phyloP scores from a whole-genome alignment of 2,888 invertebrate genomes.

The Cybosia mesomella region DNA sequence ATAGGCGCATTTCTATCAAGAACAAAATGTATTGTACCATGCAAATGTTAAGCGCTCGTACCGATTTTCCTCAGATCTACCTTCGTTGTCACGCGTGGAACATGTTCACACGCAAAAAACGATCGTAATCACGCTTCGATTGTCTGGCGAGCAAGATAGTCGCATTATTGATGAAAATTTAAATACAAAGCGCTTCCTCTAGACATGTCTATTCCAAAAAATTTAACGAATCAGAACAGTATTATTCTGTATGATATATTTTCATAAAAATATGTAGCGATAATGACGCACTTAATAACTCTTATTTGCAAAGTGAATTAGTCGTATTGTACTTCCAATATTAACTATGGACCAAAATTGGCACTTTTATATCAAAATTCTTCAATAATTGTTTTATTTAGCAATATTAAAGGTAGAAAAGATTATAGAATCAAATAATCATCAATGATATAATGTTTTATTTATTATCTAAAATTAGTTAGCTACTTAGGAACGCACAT shows the following conservation, averaged over 20 bases:
- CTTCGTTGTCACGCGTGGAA: too few species aligned
- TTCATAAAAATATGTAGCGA: conserved; percentile 29
- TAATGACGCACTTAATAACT: conserved; percentile 14
- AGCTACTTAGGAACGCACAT: conserved; percentile 12
- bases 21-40: too few species aligned
- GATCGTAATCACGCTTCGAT: neutral
- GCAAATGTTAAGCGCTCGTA: too few species aligned
- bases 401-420: conserved; percentile 26
- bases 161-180: neutral
- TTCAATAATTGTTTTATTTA: conserved; percentile 20
- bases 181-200: neutral
- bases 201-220: neutral
- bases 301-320: conserved; percentile 2
- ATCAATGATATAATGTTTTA: conserved; percentile 35
- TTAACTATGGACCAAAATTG: conserved; percentile 56
- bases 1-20: too few species aligned
- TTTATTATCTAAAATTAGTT: conserved; percentile 25
- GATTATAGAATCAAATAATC: conserved; percentile 36
- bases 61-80: neutral
- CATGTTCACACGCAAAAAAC: neutral
- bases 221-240: conserved; percentile 1
- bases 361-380: conserved; percentile 40
- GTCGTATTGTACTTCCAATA: conserved; percentile 10
- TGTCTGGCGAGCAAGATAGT: neutral
- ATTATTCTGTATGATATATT: conserved; percentile 17